Evolutionary conservation across 2,113 vertebrate species (phyloP), one percentile per base, ranked within the genome.

Genomic region (Pedetes capensis): DNA sequence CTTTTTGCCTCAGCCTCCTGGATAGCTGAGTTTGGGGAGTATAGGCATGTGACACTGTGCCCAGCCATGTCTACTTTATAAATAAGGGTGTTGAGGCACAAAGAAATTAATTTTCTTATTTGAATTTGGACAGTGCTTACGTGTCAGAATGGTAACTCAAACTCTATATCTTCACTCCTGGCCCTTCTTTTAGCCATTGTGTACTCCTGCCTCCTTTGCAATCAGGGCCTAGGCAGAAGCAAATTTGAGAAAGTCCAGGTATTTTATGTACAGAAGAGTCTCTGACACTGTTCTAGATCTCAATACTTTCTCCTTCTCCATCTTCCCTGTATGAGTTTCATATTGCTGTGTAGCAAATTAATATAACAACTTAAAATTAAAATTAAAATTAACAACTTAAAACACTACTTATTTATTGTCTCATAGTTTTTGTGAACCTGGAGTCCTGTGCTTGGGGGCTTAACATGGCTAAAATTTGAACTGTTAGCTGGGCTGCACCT

Each of bases 11-110:
- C n/a, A n/a, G n/a, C n/a, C n/a, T n/a, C n/a, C n/a, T n/a, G n/a
- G n/a, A n/a, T n/a, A n/a, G n/a, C n/a, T n/a, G n/a, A n/a, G n/a
- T n/a, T n/a, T n/a, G n/a, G n/a, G n/a, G n/a, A n/a, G n/a, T n/a
- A n/a, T n/a, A n/a, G n/a, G n/a, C n/a, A n/a, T n/a, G n/a, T n/a
- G n/a, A n/a, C n/a, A n/a, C n/a, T n/a, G n/a, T n/a, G n/a, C n/a
- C n/a, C n/a, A n/a, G n/a, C n/a, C 57, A 53, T 86, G 55, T 81
- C 42, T 87, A 44, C 37, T 80, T 76, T 78, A 81, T 71, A 85
- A 93, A 66, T 85, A n/a, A 93, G 82, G n/a, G n/a, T n/a, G n/a
- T n/a, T n/a, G n/a, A 69, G 34, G 59, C 18, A 55, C 51, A 86
- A 64, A 79, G 22, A 89, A 57, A 3, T 11, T 55, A 87, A 79